These are phyloP conservation scores for Scaptomyza caliginosa DNA, from an alignment of 2,888 invertebrate genomes.

Conservation along the genomic window DNA sequence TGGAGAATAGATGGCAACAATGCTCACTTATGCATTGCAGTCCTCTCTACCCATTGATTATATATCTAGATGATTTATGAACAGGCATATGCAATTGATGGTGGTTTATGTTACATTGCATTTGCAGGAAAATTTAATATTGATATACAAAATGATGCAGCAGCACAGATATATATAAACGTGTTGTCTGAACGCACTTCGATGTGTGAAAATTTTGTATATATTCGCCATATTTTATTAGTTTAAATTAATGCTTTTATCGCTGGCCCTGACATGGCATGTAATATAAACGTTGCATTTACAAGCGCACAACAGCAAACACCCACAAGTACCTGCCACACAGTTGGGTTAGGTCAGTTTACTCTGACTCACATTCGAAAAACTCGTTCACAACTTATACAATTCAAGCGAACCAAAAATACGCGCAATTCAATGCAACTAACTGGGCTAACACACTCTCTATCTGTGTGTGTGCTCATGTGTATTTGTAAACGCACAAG, in stretches of 20 bases:
- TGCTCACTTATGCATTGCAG: background rate
- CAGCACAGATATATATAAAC: background rate
- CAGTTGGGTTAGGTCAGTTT: slow-evolving; percentile 58
- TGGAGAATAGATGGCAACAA: background rate
- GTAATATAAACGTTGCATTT: slow-evolving; percentile 56
- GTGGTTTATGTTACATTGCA: background rate
- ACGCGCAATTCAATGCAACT: slow-evolving; percentile 16
- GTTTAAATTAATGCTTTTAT: slow-evolving; percentile 51
- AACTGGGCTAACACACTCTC: slow-evolving; percentile 7
- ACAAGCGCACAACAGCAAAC: background rate
- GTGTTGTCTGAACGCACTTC: background rate
- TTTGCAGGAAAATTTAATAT: slow-evolving; percentile 2
- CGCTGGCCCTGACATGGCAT: slow-evolving; percentile 58
- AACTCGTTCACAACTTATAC: slow-evolving; percentile 25
- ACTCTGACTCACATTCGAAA: slow-evolving; percentile 17
- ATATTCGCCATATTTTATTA: slow-evolving; percentile 3
- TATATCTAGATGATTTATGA: slow-evolving; percentile 1
- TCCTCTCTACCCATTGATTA: background rate
- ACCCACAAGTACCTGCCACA: background rate
- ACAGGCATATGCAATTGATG: slow-evolving; percentile 8
- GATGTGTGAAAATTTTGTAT: slow-evolving; percentile 9
- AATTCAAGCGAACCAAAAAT: slow-evolving; percentile 13
- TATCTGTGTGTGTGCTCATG: background rate
- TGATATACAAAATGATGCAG: slow-evolving; percentile 10
- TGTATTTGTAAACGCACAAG: background rate